Conservation (phyloP, 2,888 invertebrate species). For the Macrosiphum euphorbiae region DNA sequence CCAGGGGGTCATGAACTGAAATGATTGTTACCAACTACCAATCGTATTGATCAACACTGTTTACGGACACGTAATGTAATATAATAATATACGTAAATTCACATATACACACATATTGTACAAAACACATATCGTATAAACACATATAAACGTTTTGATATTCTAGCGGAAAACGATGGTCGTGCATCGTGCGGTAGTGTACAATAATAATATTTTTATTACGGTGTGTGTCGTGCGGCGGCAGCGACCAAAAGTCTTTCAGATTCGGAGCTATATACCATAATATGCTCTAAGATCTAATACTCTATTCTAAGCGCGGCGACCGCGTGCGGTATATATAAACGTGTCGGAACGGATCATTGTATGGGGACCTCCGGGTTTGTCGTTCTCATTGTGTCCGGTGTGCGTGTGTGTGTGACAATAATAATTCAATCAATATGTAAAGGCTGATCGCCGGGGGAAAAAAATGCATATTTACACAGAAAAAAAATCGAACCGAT, state of each 20-base stretch:
- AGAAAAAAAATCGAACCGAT: slow-evolving; percentile 21
- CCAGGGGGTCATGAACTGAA: not conserved
- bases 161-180: slow-evolving; percentile 7
- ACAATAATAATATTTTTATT: not conserved
- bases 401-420: not conserved
- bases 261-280: not conserved
- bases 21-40: not conserved
- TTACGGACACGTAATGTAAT: not conserved
- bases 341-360: slow-evolving; percentile 55
- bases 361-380: slow-evolving; percentile 31
- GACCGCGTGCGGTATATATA: not conserved
- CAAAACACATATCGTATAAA: not conserved
- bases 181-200: not conserved
- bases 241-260: slow-evolving; percentile 40
- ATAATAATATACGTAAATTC: not conserved
- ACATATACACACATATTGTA: not conserved
- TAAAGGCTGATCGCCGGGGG: slow-evolving; percentile 32
- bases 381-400: slow-evolving; percentile 34
- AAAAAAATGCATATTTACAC: slow-evolving; percentile 40
- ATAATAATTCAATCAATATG: slow-evolving; percentile 58
- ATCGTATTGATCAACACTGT: not conserved
- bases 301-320: not conserved
- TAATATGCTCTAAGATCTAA: not conserved
- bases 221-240: slow-evolving; percentile 15
- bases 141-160: slow-evolving; percentile 15